Evolutionary conservation across 2,888 invertebrate species (phyloP).

Genomic region (Biston stratarius): DNA sequence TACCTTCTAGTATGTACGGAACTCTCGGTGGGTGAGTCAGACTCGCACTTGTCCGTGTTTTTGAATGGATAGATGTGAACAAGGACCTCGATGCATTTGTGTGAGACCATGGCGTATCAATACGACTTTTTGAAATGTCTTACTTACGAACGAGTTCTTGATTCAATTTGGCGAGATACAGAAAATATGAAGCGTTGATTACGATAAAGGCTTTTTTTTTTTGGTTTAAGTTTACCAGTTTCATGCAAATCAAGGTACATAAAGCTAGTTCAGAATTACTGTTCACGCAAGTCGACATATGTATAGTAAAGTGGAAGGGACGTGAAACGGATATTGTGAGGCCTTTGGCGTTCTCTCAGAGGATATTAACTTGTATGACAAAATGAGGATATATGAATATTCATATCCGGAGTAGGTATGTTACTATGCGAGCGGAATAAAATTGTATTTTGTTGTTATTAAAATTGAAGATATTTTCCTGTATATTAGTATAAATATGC

Average conservation of each 20-base stretch:
- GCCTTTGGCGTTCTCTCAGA: constrained; percentile 59
- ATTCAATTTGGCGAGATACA: too few species aligned
- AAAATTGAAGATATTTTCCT: background rate
- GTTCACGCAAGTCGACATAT: constrained; percentile 40
- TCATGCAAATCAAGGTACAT: constrained; percentile 12
- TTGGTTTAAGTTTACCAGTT: background rate
- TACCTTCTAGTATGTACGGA: too few species aligned
- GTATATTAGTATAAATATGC: background rate
- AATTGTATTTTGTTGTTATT: constrained; percentile 3
- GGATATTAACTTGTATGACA: constrained; percentile 63
- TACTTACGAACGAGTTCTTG: too few species aligned
- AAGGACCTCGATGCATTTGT: too few species aligned
- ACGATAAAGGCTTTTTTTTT: too few species aligned
- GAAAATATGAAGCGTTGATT: too few species aligned
- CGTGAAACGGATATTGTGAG: constrained; percentile 64
- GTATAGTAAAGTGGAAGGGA: constrained; percentile 48
- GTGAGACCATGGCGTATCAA: too few species aligned
- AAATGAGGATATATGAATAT: constrained; percentile 44
- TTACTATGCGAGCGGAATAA: constrained; percentile 13
- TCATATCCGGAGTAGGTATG: constrained; percentile 35
- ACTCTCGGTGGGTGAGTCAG: too few species aligned
- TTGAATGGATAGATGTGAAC: too few species aligned
- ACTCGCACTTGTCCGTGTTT: too few species aligned
- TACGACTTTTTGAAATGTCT: too few species aligned
- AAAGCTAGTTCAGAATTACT: constrained; percentile 19